These are phyloP conservation scores for Haliclona indistincta DNA, from an alignment of 37 sponge, comb jelly and placozoan genomes.

Conservation along the genomic window DNA sequence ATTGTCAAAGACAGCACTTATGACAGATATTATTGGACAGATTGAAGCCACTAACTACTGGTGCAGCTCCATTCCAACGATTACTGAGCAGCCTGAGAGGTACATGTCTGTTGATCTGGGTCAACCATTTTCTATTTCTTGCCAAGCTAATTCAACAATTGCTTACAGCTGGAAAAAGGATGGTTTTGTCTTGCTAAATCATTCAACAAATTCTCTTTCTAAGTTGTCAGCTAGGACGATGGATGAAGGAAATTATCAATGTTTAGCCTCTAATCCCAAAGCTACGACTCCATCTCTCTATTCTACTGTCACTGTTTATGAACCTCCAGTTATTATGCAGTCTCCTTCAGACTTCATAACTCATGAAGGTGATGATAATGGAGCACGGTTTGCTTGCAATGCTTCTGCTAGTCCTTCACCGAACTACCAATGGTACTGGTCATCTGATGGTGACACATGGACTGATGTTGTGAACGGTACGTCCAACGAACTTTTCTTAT, in stretches of 20 bases:
- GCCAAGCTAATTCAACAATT: not conserved
- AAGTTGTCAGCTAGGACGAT: not conserved
- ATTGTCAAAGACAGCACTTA: no score
- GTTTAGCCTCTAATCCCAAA: constrained; percentile 20
- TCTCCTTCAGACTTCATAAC: not conserved
- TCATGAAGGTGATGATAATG: constrained; percentile 25
- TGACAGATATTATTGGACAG: not conserved
- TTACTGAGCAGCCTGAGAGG: no score
- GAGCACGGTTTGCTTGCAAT: constrained; percentile 33
- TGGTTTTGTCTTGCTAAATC: not conserved
- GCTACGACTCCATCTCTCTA: constrained; percentile 6
- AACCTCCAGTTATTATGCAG: constrained; percentile 10
- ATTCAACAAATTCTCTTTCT: not conserved
- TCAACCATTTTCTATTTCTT: not conserved
- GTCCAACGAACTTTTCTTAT: constrained; percentile 22
- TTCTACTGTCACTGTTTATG: constrained; percentile 22
- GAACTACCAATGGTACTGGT: constrained; percentile 38
- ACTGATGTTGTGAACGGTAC: constrained; percentile 1
- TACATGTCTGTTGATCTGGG: not conserved
- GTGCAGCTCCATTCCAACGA: not conserved
- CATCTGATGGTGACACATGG: not conserved
- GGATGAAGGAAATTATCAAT: constrained; percentile 29
- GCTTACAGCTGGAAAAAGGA: constrained; percentile 11
- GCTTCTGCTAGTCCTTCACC: constrained; percentile 28
- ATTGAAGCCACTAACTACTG: not conserved